phyloP scores from a whole-genome alignment of 2,797 vertebrate species.

The Hydrophis major region DNA sequence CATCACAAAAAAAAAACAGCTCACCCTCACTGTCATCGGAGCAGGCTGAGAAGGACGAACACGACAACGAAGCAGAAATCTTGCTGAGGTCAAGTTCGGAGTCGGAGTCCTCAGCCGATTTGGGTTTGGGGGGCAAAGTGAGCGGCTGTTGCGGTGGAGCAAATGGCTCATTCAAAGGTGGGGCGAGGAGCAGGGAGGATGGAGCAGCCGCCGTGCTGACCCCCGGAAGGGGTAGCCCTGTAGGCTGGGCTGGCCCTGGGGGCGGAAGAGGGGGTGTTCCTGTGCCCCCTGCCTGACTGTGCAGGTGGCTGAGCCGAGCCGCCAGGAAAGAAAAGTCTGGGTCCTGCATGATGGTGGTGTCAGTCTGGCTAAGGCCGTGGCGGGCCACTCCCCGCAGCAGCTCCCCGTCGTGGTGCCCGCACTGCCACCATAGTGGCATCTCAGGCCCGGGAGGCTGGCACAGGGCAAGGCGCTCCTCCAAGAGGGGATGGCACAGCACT shows the following conservation, averaged over 20 bases:
- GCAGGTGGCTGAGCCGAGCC: slow-evolving; percentile 71
- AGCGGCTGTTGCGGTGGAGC: not conserved
- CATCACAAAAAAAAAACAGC: slow-evolving; percentile 6
- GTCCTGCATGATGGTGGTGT: slow-evolving; percentile 84
- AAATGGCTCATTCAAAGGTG: slow-evolving; percentile 72
- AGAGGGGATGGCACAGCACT: slow-evolving; percentile 81
- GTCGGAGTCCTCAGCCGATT: slow-evolving; percentile 74
- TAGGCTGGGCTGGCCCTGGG: slow-evolving; percentile 40
- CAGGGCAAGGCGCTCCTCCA: slow-evolving; percentile 77
- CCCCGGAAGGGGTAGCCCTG: slow-evolving; percentile 46
- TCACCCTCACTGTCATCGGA: slow-evolving; percentile 83
- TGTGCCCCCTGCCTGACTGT: slow-evolving; percentile 56
- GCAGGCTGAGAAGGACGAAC: slow-evolving; percentile 78
- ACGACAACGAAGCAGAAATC: slow-evolving; percentile 70
- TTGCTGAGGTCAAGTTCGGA: slow-evolving; percentile 83
- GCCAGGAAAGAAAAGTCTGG: slow-evolving; percentile 83
- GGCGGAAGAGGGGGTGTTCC: slow-evolving; percentile 31
- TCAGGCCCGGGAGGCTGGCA: slow-evolving; percentile 78
- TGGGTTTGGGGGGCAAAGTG: slow-evolving; percentile 2
- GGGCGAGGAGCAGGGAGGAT: slow-evolving; percentile 64
- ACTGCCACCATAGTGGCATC: slow-evolving; percentile 87
- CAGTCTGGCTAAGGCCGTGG: slow-evolving; percentile 88
- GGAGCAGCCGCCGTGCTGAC: not conserved
- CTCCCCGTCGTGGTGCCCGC: slow-evolving; percentile 84
- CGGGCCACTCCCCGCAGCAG: slow-evolving; percentile 83